phyloP scores from a whole-genome alignment of 2,797 vertebrate species.

The Carapus acus region DNA sequence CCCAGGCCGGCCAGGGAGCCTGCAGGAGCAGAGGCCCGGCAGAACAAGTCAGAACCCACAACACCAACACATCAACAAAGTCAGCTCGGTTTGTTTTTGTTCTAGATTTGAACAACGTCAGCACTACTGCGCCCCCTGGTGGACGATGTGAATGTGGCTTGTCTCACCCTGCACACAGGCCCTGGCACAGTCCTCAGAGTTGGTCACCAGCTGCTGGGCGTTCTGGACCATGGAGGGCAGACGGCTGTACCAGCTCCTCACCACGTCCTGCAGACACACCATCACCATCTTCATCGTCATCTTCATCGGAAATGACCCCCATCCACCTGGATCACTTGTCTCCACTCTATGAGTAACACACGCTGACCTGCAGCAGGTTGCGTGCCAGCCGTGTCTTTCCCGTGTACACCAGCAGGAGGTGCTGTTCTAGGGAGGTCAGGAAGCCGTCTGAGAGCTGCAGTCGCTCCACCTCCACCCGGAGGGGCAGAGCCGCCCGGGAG shows the following conservation, averaged over 20 bases:
- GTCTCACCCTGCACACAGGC: constrained; percentile 79
- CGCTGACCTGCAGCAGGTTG: constrained; percentile 89
- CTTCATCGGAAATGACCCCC: no score
- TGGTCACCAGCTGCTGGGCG: constrained; percentile 74
- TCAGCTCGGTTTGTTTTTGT: no score
- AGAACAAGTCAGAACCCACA: no score
- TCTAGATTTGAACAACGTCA: no score
- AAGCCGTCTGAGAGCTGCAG: constrained; percentile 73
- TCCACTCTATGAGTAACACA: no score
- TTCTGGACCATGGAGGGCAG: constrained; percentile 79
- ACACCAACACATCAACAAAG: no score
- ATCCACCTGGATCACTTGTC: no score
- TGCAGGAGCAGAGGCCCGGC: constrained; percentile 48
- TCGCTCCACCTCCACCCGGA: constrained; percentile 81
- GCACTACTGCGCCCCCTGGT: no score
- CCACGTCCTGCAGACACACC: constrained; percentile 77
- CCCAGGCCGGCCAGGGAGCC: constrained; percentile 77
- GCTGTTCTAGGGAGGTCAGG: constrained; percentile 73
- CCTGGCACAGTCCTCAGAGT: constrained; percentile 77
- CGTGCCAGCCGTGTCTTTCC: constrained; percentile 92
- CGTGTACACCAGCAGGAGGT: constrained; percentile 89
- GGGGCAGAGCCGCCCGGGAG: constrained; percentile 77
- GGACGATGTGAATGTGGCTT: background rate
- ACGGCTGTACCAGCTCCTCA: constrained; percentile 91
- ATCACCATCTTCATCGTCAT: background rate